Evolutionary conservation across 2,113 vertebrate genomes (phyloP).

Genomic region (Hyperoodon ampullatus): DNA sequence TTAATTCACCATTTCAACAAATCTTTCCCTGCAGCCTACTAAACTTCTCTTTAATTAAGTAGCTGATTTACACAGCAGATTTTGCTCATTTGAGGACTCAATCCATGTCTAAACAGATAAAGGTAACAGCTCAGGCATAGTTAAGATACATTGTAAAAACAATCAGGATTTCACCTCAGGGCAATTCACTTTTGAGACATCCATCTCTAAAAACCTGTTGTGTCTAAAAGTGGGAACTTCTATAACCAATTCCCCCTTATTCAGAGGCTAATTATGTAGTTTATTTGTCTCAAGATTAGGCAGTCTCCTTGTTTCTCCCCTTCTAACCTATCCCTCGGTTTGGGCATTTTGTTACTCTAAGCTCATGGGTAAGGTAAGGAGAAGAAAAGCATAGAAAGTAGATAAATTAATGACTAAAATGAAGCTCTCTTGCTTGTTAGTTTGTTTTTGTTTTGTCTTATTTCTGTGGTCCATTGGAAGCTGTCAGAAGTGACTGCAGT

Average conservation of each 20-base stretch:
- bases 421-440: background rate
- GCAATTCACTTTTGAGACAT: slow-evolving; percentile 19
- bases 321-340: background rate
- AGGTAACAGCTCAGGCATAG: slow-evolving; percentile 1
- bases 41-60: slow-evolving; percentile 68
- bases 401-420: slow-evolving; percentile 18
- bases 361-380: background rate
- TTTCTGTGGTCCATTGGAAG: background rate
- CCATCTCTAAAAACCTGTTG: slow-evolving; percentile 28
- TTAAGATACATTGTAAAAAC: slow-evolving; percentile 51
- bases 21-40: slow-evolving; percentile 62
- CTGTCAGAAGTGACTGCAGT: background rate
- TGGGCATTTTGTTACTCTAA: slow-evolving; percentile 9
- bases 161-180: slow-evolving; percentile 48
- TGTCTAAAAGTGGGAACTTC: slow-evolving; percentile 46
- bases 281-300: slow-evolving; percentile 45
- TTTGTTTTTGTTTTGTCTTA: background rate
- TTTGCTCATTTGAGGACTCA: slow-evolving; percentile 58
- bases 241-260: slow-evolving; percentile 9
- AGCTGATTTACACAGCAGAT: slow-evolving; percentile 61
- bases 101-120: slow-evolving; percentile 55
- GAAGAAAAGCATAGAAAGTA: background rate
- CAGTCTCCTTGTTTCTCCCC: background rate
- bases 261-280: slow-evolving; percentile 25
- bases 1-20: slow-evolving; percentile 58